Percentiles rank a stretch among this genome's conserved stretches.
These are phyloP conservation scores for Phoronis australis DNA, from an alignment of 2,888 invertebrate species.

Conservation along the genomic window DNA sequence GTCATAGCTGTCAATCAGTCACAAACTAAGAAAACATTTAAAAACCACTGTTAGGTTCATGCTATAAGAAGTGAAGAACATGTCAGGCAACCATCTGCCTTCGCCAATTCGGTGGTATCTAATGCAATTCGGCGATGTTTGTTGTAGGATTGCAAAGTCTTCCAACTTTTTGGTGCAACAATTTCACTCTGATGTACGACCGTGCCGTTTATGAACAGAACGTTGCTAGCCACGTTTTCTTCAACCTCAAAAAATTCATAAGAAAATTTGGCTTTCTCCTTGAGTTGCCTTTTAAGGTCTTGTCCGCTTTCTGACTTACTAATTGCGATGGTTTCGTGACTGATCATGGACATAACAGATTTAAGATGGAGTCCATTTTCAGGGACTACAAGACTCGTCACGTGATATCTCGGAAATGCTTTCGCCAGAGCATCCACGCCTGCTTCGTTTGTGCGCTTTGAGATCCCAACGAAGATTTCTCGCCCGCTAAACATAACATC, in stretches of 20 bases:
- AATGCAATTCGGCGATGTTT: constrained; percentile 2
- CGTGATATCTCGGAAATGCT: constrained; percentile 9
- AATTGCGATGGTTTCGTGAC: constrained; percentile 3
- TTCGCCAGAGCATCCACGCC: constrained; percentile 9
- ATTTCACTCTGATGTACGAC: constrained; percentile 7
- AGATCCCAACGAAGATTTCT: constrained; percentile 14
- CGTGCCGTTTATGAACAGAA: constrained; percentile 6
- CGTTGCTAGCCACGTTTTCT: constrained; percentile 6
- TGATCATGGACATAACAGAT: constrained; percentile 8
- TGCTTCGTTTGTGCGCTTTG: constrained; percentile 9
- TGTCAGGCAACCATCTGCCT: constrained; percentile 13
- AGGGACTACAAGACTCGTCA: constrained; percentile 4
- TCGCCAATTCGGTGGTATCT: constrained; percentile 8
- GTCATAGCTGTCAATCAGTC: too few relatives aligned
- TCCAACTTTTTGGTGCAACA: too few relatives aligned
- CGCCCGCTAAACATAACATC: constrained; percentile 15
- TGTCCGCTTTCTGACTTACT: constrained; percentile 1
- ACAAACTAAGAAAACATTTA: too few relatives aligned
- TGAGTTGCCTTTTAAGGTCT: constrained; percentile 3
- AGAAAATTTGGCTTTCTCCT: constrained; percentile 5
- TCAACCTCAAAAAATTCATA: constrained; percentile 9
- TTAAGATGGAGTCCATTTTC: constrained; percentile 8
- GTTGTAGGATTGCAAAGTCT: constrained; percentile 5
- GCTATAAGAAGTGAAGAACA: constrained; percentile 10
- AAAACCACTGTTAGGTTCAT: too few relatives aligned